Base-by-base conservation (phyloP, 30 jellyfish, hydroid and myxozoan genomes). In the Aurelia sp. region DNA sequence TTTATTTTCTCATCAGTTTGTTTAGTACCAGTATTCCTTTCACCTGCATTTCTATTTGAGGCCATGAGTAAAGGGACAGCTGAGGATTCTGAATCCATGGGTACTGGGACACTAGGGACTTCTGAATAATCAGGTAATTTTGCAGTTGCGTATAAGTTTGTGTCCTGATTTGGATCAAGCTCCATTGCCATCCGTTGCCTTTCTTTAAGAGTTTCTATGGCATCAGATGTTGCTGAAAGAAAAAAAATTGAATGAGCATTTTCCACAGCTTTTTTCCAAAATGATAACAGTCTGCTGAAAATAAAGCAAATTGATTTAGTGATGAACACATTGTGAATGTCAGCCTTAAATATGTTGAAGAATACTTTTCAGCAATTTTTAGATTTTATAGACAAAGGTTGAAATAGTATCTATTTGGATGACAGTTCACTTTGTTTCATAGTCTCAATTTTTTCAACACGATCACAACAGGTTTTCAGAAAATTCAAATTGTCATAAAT, bases 101-200 rank as follows among this genome's bases (percentile, higher is more conserved):
- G 55, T 44, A 44, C 55, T 0, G 15, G 55, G 15, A n/a, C 41
- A 44, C 57, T 66, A 18, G 82, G 47, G 30, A 11, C 27, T 3
- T 22, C 48, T 17, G 60, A 19, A 22, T 74, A 74, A 5, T 11
- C 60, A n/a, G 85, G 85, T 53, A 53, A 30, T 22, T 9, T 40
- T 11, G 40, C 79, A 11, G 60, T 40, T 27, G 31, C 79, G 35
- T 41, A 27, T 17, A 20, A 33, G 30, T 33, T 50, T 40, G 20
- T 33, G 18, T 50, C 52, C 21, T 40, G 62, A 69, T 8, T 18
- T 30, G 60, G 60, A 13, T 69, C 79, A n/a, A 69, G 15, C 51
- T 78, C 89, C 79, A 78, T 62, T 78, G 55, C 89, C 79, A 78
- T 78, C 79, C 33, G 64, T 58, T 78, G 89, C 22, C 79, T 72